Evolutionary conservation across 2,113 vertebrate genomes (phyloP).

Genomic region (Chelonoidis abingdonii): DNA sequence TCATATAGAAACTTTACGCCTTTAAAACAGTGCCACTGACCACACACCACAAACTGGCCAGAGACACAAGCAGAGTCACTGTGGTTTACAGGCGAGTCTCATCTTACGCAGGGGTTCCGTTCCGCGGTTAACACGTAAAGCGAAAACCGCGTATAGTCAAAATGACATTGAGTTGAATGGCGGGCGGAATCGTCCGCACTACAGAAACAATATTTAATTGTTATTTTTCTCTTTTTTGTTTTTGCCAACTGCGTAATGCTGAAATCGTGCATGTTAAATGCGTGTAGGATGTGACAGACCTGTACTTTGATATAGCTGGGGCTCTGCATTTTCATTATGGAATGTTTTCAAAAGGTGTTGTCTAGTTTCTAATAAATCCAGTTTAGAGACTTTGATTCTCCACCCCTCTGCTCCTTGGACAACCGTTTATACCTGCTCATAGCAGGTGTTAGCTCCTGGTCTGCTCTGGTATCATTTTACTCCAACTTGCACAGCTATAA

Average conservation of each 20-base stretch:
- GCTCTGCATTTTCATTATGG: not conserved
- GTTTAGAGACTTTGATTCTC: not conserved
- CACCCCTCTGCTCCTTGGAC: not conserved
- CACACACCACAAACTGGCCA: not conserved
- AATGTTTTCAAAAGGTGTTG: not conserved
- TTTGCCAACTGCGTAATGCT: too few relatives aligned
- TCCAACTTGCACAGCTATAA: not conserved
- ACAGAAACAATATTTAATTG: too few relatives aligned
- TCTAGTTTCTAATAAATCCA: not conserved
- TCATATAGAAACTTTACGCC: not conserved
- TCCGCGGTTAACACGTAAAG: too few relatives aligned
- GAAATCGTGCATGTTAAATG: too few relatives aligned
- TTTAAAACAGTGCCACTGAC: not conserved
- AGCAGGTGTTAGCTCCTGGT: not conserved
- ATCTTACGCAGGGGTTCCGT: too few relatives aligned
- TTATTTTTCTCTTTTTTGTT: too few relatives aligned
- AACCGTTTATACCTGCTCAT: not conserved
- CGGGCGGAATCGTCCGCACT: too few relatives aligned
- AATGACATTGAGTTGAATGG: too few relatives aligned
- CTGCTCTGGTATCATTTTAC: not conserved
- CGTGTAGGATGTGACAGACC: too few relatives aligned
- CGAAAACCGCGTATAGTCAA: too few relatives aligned
- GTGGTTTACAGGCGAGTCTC: not conserved
- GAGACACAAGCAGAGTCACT: not conserved
- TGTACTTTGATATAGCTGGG: too few relatives aligned